Evolutionary conservation across 2,888 invertebrate species (phyloP), one percentile per base, ranked within the genome.

Genomic region (Dimorphilus gyrociliatus): DNA sequence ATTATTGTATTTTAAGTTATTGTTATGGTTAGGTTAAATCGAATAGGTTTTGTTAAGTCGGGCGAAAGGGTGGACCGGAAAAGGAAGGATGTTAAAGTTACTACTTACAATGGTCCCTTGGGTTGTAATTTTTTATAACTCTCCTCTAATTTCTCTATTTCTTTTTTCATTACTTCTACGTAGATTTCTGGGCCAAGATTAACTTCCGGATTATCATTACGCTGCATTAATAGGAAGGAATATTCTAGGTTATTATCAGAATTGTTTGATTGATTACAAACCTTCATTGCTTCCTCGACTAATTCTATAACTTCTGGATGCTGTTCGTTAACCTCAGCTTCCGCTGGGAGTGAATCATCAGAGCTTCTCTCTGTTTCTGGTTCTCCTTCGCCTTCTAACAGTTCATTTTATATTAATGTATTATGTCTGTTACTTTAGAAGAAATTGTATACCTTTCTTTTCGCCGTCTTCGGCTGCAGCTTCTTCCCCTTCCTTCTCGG

Each of bases 301-400:
- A 57, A 46, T 19, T 43, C 45, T 12, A 47, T 38, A 7, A 61
- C 59, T 27, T 61, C 61, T 4, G 56, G 55, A 38, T 61, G 56
- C 7, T 41, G 45, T 12, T 38, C 54, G 38, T 55, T 53, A 8
- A 56, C 48, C 27, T 49, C 47, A 12, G 48, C 44, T 6, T 21
- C 30, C 5, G 30, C 25, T 12, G 26, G 10, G 10, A 24, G 32
- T n/a, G 37, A 24, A 3, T 28, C 25, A 6, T 27, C 16, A 5
- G 23, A 19, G 14, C 24, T 29, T 6, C 14, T 32, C 12, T 31
- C 35, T 13, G 23, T 27, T 10, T 17, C 14, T n/a, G 23, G 17
- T 23, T 34, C 17, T 12, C 21, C 18, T 15, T 29, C 23, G n/a
- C 16, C 14, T 10, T 30, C 37, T 25, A 21, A 26, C 6, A 29